Evolutionary conservation across 2,113 vertebrate species (phyloP), one percentile per base, ranked within the genome.

Genomic region (Pagrus major): DNA sequence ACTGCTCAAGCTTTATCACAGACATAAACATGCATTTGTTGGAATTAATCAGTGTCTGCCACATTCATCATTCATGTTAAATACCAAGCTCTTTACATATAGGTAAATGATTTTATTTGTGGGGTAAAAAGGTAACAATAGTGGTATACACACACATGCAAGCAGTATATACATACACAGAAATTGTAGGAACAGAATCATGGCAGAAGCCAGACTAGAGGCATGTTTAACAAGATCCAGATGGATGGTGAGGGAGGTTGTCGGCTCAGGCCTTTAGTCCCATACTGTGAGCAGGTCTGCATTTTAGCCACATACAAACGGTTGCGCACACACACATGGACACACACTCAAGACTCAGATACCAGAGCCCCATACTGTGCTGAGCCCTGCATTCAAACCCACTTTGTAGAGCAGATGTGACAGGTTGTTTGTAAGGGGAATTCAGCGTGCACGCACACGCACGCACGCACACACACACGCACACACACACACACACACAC

Each of bases 351-450:
- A n/a, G 10, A 66, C 42, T 39, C 31, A 2, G 1, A 79, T 41
- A 73, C 39, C 23, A 59, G 18, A 54, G 23, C 42, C 76, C 66
- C 81, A 80, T 72, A 16, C 80, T 70, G 75, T 78, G 81, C 51
- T 71, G 80, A 87, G 80, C 78, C 74, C 14, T 51, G 65, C 56
- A 66, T 49, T 75, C 77, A 63, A 85, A 83, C 71, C 42, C 69
- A 76, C 51, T 73, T 78, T 29, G 39, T 33, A 63, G 52, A 80
- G 61, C 33, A 81, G 69, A 87, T 86, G 60, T 89, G 85, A 83
- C 89, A 86, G 75, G 80, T 82, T 89, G 85, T 86, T 89, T 86
- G 37, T 71, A 75, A 78, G 59, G 7, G 29, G 35, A 72, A 56
- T 54, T 64, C 71, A 49, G 11, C 46, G 21, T n/a, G 25, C 65